Percentiles rank a stretch among this genome's conserved stretches.
These are phyloP conservation scores for Drosophila mimica DNA, from an alignment of 2,888 invertebrate species.

Conservation along the genomic window DNA sequence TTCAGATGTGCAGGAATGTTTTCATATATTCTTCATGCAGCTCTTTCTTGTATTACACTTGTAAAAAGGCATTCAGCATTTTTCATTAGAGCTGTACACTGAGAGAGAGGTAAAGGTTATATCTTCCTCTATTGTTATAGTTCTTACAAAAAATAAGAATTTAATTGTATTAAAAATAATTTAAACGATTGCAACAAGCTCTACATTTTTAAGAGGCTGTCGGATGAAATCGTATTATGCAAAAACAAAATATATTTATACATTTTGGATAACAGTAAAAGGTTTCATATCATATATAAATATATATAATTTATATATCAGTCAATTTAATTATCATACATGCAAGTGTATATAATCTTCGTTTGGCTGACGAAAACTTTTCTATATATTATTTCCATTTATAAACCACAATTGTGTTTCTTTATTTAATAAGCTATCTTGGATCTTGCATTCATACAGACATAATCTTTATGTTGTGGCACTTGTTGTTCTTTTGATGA, in stretches of 20 bases:
- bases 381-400: conserved; percentile 29
- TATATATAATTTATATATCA: no score
- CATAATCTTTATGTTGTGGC: conserved; percentile 42
- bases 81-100: neutral
- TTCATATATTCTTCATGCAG: conserved; percentile 32
- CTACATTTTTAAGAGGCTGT: neutral
- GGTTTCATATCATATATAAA: no score
- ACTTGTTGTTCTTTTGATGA: conserved; percentile 51
- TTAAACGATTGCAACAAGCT: neutral
- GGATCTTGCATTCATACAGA: conserved; percentile 31
- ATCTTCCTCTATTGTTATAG: neutral
- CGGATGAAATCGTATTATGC: neutral
- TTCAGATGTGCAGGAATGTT: conserved; percentile 65
- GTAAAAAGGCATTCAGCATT: neutral
- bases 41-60: conserved; percentile 27
- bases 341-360: conserved; percentile 6
- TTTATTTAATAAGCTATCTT: conserved; percentile 42
- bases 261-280: neutral
- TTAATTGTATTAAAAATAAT: no score
- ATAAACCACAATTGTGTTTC: conserved; percentile 51
- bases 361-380: neutral
- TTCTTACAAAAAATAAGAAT: neutral
- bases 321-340: neutral
- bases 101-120: neutral
- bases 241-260: neutral